Evolutionary conservation across 2,113 vertebrate species (phyloP).

Genomic region (Heteronetta atricapilla): DNA sequence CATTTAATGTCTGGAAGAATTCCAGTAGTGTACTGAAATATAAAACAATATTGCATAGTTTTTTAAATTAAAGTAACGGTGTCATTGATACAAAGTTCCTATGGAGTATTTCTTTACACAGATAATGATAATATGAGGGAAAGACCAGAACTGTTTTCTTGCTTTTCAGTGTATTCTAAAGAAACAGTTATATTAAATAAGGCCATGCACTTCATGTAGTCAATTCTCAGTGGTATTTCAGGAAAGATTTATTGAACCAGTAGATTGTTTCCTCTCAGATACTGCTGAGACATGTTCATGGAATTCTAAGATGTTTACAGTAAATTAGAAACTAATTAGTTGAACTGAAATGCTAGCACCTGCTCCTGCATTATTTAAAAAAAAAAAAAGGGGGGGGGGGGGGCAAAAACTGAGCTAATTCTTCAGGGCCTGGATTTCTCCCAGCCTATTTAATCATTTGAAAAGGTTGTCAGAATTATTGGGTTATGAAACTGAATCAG

Average conservation of each 20-base stretch:
- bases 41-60: not conserved
- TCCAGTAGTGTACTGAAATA: not conserved
- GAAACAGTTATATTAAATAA: slow-evolving; percentile 28
- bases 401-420: slow-evolving; percentile 33
- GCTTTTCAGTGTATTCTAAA: slow-evolving; percentile 7
- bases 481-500: slow-evolving; percentile 42
- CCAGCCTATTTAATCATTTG: slow-evolving; percentile 60
- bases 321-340: slow-evolving; percentile 78
- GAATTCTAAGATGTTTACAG: slow-evolving; percentile 75
- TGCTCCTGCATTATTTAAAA: slow-evolving; percentile 72
- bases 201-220: slow-evolving; percentile 9
- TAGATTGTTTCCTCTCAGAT: slow-evolving; percentile 70
- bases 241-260: slow-evolving; percentile 69
- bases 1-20: not conserved
- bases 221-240: slow-evolving; percentile 63
- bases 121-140: not conserved
- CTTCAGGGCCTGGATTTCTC: slow-evolving; percentile 38
- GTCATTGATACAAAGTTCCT: slow-evolving; percentile 1
- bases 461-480: slow-evolving; percentile 64
- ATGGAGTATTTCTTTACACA: not conserved
- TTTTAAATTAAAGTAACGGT: slow-evolving; percentile 29
- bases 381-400: too few species aligned
- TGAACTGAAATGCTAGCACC: slow-evolving; percentile 72
- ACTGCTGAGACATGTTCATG: slow-evolving; percentile 56
- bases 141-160: not conserved